Conservation (phyloP, 2,888 invertebrate species). For the Ligdia adustata region DNA sequence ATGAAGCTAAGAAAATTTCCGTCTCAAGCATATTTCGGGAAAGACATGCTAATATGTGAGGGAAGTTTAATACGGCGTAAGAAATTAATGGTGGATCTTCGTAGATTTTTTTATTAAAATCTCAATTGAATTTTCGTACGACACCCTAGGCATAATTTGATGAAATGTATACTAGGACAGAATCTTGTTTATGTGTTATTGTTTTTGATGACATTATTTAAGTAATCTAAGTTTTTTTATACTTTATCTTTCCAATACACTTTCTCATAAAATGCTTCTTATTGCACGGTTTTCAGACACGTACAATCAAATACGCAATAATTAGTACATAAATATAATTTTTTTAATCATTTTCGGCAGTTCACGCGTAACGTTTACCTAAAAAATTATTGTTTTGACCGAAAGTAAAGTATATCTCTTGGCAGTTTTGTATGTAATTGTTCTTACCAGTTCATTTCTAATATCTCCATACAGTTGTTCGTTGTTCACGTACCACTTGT, state of each 20-base stretch:
- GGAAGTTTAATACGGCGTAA: constrained; percentile 45
- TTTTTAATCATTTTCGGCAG: too few species aligned
- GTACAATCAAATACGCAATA: too few species aligned
- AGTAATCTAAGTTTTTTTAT: too few species aligned
- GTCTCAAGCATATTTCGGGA: constrained; percentile 24
- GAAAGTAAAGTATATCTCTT: too few species aligned
- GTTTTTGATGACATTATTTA: too few species aligned
- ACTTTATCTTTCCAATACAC: too few species aligned
- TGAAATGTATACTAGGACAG: background rate
- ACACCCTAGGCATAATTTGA: background rate
- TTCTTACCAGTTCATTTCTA: constrained; percentile 89
- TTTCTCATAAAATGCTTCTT: too few species aligned
- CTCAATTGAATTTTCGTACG: background rate
- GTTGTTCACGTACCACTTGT: constrained; percentile 95
- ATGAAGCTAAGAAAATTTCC: constrained; percentile 27
- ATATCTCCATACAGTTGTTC: constrained; percentile 91
- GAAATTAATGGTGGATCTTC: constrained; percentile 37
- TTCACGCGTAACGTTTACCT: too few species aligned
- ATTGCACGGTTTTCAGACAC: too few species aligned
- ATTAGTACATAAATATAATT: too few species aligned
- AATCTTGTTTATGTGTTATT: too few species aligned
- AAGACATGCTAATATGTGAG: constrained; percentile 44
- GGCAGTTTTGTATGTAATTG: background rate
- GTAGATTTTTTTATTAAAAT: constrained; percentile 3
- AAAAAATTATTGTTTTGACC: too few species aligned